Evolutionary conservation across 1,140 invertebrate species (phyloP).

Genomic region (Campoletis sonorensis): DNA sequence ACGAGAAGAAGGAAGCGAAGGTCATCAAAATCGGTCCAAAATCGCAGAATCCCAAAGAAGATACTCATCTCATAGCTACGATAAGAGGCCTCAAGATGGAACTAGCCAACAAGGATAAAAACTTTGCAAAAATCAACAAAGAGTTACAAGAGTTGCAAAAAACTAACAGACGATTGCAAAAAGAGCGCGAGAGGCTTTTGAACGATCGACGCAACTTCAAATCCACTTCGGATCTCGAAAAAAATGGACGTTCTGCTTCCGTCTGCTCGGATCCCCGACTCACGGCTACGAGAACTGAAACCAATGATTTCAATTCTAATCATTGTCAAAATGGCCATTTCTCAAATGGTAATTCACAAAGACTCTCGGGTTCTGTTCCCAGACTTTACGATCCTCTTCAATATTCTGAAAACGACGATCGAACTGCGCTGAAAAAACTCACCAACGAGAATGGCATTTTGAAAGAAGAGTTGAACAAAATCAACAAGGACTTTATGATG

Average conservation of each 20-base stretch:
- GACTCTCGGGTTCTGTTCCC: conserved; percentile 70
- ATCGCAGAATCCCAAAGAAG: conserved; percentile 79
- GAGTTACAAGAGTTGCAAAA: conserved; percentile 86
- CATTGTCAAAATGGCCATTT: conserved; percentile 73
- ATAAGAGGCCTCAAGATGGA: conserved; percentile 86
- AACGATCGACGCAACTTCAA: conserved; percentile 67
- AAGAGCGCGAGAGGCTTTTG: conserved; percentile 81
- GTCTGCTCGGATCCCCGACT: conserved; percentile 64
- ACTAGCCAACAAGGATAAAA: conserved; percentile 84
- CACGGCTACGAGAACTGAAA: conserved; percentile 58
- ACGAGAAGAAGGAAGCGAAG: conserved; percentile 58
- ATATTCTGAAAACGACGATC: conserved; percentile 75
- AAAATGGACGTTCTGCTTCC: conserved; percentile 58
- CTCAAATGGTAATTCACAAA: conserved; percentile 75
- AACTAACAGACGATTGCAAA: conserved; percentile 84
- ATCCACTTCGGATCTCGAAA: conserved; percentile 55
- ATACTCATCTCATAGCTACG: conserved; percentile 85
- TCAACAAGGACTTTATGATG: conserved; percentile 81
- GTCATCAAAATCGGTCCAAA: conserved; percentile 60
- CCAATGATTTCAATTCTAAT: conserved; percentile 73
- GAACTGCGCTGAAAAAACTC: conserved; percentile 71
- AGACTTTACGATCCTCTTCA: conserved; percentile 74
- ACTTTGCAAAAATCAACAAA: conserved; percentile 81
- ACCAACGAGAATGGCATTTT: conserved; percentile 79
- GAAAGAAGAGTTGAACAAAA: conserved; percentile 80